Conservation (phyloP, 2,888 invertebrate species). For the Erebia palarica region DNA sequence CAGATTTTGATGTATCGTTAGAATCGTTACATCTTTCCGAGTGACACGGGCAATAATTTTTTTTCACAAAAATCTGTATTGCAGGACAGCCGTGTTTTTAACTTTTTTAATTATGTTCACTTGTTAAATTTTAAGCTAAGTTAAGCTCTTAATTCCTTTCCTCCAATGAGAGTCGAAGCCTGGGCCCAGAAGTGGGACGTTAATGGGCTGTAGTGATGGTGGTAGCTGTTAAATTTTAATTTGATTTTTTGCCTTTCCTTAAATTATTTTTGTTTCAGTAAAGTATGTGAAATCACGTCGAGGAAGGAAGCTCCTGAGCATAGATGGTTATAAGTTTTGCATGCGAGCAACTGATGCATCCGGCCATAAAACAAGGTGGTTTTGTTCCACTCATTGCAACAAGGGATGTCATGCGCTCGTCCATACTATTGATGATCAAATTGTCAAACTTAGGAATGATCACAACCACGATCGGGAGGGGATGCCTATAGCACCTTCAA, state of each 20-base stretch:
- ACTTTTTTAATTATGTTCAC: neutral
- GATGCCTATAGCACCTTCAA: too few species aligned
- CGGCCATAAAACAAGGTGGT: neutral
- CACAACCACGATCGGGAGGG: neutral
- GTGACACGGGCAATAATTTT: neutral
- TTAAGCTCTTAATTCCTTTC: too few species aligned
- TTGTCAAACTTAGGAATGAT: neutral
- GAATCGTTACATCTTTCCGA: neutral
- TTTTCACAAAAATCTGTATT: neutral
- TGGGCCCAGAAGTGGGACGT: too few species aligned
- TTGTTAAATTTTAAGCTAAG: too few species aligned
- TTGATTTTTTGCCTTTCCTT: too few species aligned
- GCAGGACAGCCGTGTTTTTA: constrained; percentile 24
- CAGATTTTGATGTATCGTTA: neutral
- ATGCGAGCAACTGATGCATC: neutral
- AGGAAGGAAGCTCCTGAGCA: neutral
- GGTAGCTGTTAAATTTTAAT: too few species aligned
- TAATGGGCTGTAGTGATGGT: too few species aligned
- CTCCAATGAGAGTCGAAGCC: too few species aligned
- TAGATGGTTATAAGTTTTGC: constrained; percentile 4
- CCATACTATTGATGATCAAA: neutral
- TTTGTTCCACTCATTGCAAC: neutral
- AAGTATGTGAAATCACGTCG: neutral
- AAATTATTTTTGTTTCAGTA: neutral
- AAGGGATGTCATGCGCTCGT: neutral